Base-by-base conservation (phyloP, 2,888 invertebrate genomes). In the Zele albiditarsus region DNA sequence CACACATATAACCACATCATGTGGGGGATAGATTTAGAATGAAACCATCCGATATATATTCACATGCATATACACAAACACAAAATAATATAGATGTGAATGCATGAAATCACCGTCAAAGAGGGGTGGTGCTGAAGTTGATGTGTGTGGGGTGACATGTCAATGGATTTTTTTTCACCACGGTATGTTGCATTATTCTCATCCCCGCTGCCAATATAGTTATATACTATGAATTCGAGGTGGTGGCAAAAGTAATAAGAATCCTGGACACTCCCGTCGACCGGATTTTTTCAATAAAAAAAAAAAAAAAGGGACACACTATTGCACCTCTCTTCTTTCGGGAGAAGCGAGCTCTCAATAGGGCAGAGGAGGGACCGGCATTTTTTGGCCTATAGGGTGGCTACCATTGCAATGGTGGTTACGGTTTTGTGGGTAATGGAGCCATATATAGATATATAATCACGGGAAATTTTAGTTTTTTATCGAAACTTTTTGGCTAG, bases 101-200 rank as follows among this genome's bases (percentile, higher is more conserved):
- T 33, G 74, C 75, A 71, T 77, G 70, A 25, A 58, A 75, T 71
- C 71, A 75, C 71, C 66, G 28, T 70, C 42, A 74, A 8, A 20
- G 53, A 23, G 53, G 49, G 53, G 53, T 23, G 20, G 53, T 53
- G 20, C 58, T 27, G 57, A 60, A 49, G 78, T 72, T 75, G 72
- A 46, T 57, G 78, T 75, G 70, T 76, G 74, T 42, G 78, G 82
- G 82, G 82, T 80, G 81, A 77, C 81, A 79, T 75, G 82, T 86
- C 84, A 84, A 86, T 86, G 81, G 85, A 84, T 84, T 83, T 83
- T 83, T 83, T 80, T 78, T 80, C 79, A 27, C 27, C 80, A 81
- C 78, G 80, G 82, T 79, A 81, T 80, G 85, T 83, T 82, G 82
- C 82, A 85, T 71, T 85, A 85, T 84, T 85, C 84, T 82, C 82